Evolutionary conservation across 2,113 vertebrate species (phyloP).

Genomic region (Jaculus jaculus): DNA sequence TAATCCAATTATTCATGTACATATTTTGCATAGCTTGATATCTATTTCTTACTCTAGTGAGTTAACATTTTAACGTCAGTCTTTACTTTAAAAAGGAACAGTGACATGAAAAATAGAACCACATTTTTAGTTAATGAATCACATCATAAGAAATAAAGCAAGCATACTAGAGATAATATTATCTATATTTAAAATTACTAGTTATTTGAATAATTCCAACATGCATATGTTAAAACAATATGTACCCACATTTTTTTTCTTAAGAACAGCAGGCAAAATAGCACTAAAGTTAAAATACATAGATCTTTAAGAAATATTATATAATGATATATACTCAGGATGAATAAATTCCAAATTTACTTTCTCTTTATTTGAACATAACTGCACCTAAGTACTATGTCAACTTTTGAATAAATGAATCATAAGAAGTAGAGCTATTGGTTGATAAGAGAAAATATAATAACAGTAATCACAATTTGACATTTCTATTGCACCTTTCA

Average conservation of each 20-base stretch:
- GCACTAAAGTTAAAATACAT: conserved; percentile 52
- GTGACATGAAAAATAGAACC: neutral
- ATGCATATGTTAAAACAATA: conserved; percentile 67
- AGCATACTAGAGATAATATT: conserved; percentile 25
- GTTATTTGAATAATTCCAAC: conserved; percentile 61
- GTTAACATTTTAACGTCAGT: neutral
- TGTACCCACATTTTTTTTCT: conserved; percentile 48
- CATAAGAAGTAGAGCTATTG: conserved; percentile 45
- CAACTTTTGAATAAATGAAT: conserved; percentile 63
- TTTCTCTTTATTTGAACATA: conserved; percentile 51
- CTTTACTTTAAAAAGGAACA: conserved; percentile 55
- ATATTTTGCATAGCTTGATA: conserved; percentile 23
- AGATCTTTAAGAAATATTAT: conserved; percentile 28
- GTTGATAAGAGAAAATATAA: conserved; percentile 67
- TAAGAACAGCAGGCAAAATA: conserved; percentile 65
- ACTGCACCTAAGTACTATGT: conserved; percentile 40
- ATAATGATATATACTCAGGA: conserved; percentile 54
- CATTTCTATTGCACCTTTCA: conserved; percentile 62
- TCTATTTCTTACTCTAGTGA: neutral
- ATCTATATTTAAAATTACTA: conserved; percentile 62
- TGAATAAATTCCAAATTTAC: conserved; percentile 65
- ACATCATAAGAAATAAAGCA: neutral
- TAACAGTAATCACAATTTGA: conserved; percentile 61
- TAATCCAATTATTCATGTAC: neutral
- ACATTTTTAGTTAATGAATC: conserved; percentile 59